Conservation (phyloP, 1,140 invertebrate genomes). For the Xylocopa sonorina region DNA sequence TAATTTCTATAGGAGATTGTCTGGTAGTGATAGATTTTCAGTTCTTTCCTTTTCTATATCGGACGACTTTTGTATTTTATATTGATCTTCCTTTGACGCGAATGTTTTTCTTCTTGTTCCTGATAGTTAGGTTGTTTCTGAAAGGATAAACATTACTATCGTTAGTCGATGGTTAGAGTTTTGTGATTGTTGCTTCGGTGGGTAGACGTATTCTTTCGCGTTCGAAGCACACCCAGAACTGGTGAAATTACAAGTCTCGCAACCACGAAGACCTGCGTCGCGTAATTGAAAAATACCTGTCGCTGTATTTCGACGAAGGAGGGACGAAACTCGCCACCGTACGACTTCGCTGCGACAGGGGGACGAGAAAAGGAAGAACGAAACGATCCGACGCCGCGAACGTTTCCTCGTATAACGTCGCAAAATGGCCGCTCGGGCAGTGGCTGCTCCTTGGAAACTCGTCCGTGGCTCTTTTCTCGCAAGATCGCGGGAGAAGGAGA, state of each 20-base stretch:
- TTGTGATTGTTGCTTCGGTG: too few relatives aligned
- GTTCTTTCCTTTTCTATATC: too few relatives aligned
- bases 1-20: conserved; percentile 9
- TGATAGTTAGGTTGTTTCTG: too few relatives aligned
- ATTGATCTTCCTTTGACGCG: too few relatives aligned
- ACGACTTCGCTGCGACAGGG: too few relatives aligned
- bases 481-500: conserved; percentile 12
- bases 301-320: background rate
- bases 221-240: background rate
- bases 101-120: too few relatives aligned
- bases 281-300: conserved; percentile 47
- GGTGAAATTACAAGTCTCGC: too few relatives aligned
- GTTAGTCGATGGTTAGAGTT: too few relatives aligned
- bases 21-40: too few relatives aligned
- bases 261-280: conserved; percentile 23
- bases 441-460: conserved; percentile 23
- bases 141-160: too few relatives aligned
- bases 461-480: background rate
- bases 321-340: background rate
- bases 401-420: background rate
- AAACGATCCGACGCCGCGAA: background rate
- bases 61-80: too few relatives aligned
- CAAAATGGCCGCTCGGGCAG: conserved; percentile 29
- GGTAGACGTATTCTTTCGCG: conserved; percentile 13
- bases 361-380: too few relatives aligned